These are phyloP conservation scores for Monopterus albus DNA, from an alignment of 2,113 vertebrate species.

Conservation along the genomic window DNA sequence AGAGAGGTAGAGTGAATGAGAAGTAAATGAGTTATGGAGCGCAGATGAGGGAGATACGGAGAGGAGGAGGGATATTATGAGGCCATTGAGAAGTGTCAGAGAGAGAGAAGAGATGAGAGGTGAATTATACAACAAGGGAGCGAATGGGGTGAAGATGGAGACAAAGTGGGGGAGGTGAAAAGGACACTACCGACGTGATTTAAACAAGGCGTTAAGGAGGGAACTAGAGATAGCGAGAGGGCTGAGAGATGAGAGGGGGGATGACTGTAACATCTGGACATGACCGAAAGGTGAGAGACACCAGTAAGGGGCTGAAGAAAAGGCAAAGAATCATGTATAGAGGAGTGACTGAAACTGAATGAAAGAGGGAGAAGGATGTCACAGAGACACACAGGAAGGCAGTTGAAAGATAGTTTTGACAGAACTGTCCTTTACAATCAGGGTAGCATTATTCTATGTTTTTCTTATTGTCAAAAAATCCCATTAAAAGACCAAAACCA, in stretches of 20 bases:
- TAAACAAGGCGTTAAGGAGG: conserved; percentile 53
- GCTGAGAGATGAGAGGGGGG: conserved; percentile 8
- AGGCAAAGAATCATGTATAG: background rate
- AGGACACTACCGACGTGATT: conserved; percentile 47
- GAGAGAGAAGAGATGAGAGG: conserved; percentile 46
- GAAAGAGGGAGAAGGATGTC: conserved; percentile 1
- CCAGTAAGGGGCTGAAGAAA: conserved; percentile 1
- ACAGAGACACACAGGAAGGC: background rate
- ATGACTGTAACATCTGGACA: conserved; percentile 19
- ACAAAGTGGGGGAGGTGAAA: conserved; percentile 36
- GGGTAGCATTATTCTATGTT: background rate
- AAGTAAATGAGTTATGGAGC: conserved; percentile 66
- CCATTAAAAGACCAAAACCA: background rate
- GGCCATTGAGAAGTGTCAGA: conserved; percentile 52
- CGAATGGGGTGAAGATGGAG: conserved; percentile 59
- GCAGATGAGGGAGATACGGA: conserved; percentile 35
- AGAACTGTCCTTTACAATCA: background rate
- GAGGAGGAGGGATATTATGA: conserved; percentile 61
- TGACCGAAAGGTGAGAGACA: conserved; percentile 16
- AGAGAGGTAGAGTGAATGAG: conserved; percentile 63
- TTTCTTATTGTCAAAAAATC: background rate
- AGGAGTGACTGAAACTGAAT: background rate
- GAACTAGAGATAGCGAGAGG: conserved; percentile 10
- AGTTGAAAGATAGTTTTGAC: background rate
- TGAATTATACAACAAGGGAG: conserved; percentile 68